Percentiles rank a stretch among this genome's conserved stretches.
Conservation (phyloP, 2,888 invertebrate species). For the Marronus borbonicus region DNA sequence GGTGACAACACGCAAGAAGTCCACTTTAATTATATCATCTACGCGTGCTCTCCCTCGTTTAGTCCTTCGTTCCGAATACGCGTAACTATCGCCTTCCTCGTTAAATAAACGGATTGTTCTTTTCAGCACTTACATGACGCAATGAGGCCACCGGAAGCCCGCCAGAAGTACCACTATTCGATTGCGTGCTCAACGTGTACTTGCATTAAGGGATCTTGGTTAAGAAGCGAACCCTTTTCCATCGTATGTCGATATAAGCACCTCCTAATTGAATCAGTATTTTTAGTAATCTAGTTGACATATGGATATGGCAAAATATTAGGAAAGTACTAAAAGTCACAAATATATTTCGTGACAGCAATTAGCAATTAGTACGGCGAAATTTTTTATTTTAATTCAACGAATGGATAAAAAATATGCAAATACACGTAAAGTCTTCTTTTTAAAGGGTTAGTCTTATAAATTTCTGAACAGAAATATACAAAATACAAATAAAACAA, state of each 20-base stretch:
- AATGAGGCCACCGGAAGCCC: constrained; percentile 1
- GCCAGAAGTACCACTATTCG: background rate
- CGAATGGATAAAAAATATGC: no score
- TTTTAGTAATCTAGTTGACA: no score
- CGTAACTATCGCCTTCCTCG: constrained; percentile 19
- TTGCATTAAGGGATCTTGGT: constrained; percentile 17
- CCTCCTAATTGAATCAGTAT: background rate
- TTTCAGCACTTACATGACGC: constrained; percentile 9
- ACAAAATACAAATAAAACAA: no score
- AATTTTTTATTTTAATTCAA: no score
- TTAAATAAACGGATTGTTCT: constrained; percentile 32
- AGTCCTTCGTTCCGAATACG: background rate
- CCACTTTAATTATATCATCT: constrained; percentile 29
- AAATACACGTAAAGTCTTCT: no score
- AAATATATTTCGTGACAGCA: no score
- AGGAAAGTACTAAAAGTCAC: no score
- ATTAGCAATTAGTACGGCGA: no score
- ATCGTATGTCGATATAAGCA: background rate
- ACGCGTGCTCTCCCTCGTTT: constrained; percentile 7
- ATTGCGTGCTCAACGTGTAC: constrained; percentile 14
- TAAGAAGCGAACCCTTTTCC: constrained; percentile 16
- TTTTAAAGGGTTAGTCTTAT: no score
- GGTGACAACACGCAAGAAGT: background rate
- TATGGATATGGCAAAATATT: no score
- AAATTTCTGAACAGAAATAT: no score